Evolutionary conservation across 2,113 vertebrate species (phyloP).

Genomic region (Numida meleagris): DNA sequence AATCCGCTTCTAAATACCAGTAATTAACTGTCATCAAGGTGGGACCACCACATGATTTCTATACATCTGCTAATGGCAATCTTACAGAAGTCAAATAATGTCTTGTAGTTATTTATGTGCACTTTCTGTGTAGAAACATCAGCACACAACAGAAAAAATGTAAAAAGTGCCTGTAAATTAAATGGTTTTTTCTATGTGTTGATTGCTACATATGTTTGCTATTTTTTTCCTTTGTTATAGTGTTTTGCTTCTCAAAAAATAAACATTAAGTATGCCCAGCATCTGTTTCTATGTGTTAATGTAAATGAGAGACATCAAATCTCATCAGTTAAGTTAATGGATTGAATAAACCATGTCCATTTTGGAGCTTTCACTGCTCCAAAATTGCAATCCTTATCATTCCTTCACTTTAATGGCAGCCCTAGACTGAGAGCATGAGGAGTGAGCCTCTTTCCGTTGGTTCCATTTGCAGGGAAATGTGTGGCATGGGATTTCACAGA

Average conservation of each 20-base stretch:
- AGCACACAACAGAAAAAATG: neutral
- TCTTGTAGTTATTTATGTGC: neutral
- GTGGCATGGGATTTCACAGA: neutral
- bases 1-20: neutral
- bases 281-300: neutral
- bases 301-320: neutral
- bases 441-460: neutral
- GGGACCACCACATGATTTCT: neutral
- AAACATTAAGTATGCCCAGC: neutral
- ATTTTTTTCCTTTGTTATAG: neutral
- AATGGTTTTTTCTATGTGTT: neutral
- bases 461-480: neutral
- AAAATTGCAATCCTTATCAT: neutral
- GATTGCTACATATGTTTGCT: neutral
- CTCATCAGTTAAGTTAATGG: neutral
- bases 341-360: neutral
- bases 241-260: neutral
- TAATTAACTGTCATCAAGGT: neutral
- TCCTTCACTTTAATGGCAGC: neutral
- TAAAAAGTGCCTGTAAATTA: neutral
- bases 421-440: neutral
- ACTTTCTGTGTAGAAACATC: neutral
- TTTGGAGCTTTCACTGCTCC: neutral
- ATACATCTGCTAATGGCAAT: neutral
- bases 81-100: neutral